A percentile compares a stretch with the other conserved stretches of the same genome.
These are phyloP conservation scores for Hydriomena furcata DNA, from an alignment of 2,888 invertebrate genomes.

Conservation along the genomic window DNA sequence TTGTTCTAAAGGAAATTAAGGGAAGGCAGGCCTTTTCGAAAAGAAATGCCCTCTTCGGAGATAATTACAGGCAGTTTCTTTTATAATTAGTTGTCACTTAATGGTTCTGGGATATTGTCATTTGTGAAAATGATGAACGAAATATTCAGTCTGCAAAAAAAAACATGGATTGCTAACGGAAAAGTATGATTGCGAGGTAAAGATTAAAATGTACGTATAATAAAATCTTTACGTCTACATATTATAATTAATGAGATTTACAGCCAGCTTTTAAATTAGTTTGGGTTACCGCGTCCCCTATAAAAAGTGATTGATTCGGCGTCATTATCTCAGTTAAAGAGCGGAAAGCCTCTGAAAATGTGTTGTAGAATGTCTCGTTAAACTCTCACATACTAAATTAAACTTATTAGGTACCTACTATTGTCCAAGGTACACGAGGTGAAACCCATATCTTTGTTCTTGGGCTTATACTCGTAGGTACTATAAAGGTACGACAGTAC, in stretches of 20 bases:
- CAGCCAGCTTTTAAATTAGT: constrained; percentile 8
- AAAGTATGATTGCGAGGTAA: too few relatives aligned
- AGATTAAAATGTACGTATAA: too few relatives aligned
- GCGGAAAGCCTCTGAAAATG: constrained; percentile 1
- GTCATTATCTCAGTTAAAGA: constrained; percentile 8
- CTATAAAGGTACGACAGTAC: neutral
- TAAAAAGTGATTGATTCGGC: constrained; percentile 18
- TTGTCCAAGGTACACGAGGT: neutral
- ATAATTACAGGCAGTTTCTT: constrained; percentile 66
- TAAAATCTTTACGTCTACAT: too few relatives aligned
- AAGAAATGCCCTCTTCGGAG: constrained; percentile 49
- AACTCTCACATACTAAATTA: too few relatives aligned
- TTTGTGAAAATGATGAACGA: constrained; percentile 1
- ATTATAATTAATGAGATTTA: neutral
- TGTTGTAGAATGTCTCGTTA: neutral
- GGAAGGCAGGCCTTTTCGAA: constrained; percentile 56
- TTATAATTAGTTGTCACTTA: constrained; percentile 54
- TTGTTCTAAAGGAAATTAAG: constrained; percentile 70
- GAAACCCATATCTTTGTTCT: constrained; percentile 8
- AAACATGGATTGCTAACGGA: too few relatives aligned
- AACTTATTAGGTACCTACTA: too few relatives aligned
- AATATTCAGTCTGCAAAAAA: too few relatives aligned
- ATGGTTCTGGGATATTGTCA: constrained; percentile 30
- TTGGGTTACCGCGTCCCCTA: neutral
- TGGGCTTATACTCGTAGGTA: neutral